Base-by-base conservation (phyloP, 2,113 vertebrate species). In the Anser brachyrhynchus region DNA sequence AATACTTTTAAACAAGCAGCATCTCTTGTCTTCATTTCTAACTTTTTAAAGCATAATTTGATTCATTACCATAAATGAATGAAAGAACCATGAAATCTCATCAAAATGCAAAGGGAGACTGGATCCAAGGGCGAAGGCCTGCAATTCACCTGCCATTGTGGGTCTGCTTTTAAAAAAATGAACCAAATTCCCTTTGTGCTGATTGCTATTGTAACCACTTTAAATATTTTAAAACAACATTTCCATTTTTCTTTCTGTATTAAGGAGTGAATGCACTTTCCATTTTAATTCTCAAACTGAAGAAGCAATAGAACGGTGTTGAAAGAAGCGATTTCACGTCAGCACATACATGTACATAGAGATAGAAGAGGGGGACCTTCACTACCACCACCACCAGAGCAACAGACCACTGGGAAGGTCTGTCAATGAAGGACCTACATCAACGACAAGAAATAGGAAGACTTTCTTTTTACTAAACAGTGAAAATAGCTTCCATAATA, bases 31-130 rank as follows among this genome's bases (percentile, higher is more conserved):
- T 93, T 94, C 33, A 72, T 92, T 90, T 84, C 65, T 90, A 88
- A 65, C 52, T 80, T 93, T 95, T 89, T 93, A 82, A 58, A 84
- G 84, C 51, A 49, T 92, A 90, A 95, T 90, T 90, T 83, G 59
- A 84, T 64, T 13, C 25, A 85, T 92, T 91, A 74, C 55, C 79
- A 88, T 90, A 93, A 95, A 59, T 85, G 71, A 94, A 93, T 43
- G 75, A 67, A 78, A 74, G 39, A 59, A 29, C 33, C 57, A 92
- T 1, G 4, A 84, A 94, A 84, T 72, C 79, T 92, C 83, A 93
- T 93, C 65, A 81, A 88, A 91, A 88, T 13, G 44, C 55, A 37
- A 62, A 87, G 22, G 6, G 37, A 95, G n/a, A 71, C 15, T n/a
- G 31, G 10, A 77, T 93, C 52, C 33, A 74, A 67, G 59, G 71